These are phyloP conservation scores for Garra rufa DNA, from an alignment of 2,113 vertebrate genomes.

Conservation along the genomic window DNA sequence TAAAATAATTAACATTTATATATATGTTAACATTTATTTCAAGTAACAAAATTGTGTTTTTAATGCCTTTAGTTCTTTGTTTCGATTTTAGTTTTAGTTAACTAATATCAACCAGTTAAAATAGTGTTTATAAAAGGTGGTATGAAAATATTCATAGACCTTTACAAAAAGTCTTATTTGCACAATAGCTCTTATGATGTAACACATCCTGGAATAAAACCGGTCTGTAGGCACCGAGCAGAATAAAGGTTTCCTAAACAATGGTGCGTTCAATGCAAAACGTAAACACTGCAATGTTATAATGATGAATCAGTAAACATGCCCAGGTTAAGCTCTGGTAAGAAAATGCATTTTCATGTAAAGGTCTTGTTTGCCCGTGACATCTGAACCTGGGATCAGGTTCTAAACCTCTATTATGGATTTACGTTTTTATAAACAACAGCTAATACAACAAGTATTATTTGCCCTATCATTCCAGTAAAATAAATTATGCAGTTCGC, in stretches of 20 bases:
- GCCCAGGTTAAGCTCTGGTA: background rate
- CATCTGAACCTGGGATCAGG: background rate
- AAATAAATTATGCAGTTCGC: background rate
- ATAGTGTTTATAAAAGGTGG: background rate
- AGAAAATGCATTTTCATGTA: background rate
- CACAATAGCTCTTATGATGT: background rate
- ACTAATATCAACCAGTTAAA: background rate
- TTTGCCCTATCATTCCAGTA: background rate
- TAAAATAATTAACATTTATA: too few relatives aligned
- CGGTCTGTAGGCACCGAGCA: background rate
- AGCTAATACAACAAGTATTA: background rate
- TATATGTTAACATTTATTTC: too few relatives aligned
- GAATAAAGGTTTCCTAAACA: background rate
- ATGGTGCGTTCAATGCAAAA: background rate
- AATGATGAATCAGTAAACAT: background rate
- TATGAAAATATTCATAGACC: background rate
- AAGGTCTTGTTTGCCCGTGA: background rate
- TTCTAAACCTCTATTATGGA: background rate
- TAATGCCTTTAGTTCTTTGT: too few relatives aligned
- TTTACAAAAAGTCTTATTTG: background rate
- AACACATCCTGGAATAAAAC: slow-evolving; percentile 7
- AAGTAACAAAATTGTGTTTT: too few relatives aligned
- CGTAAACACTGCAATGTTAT: background rate
- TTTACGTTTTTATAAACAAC: background rate
- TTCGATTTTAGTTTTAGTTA: background rate